Evolutionary conservation across 2,888 invertebrate species (phyloP), one percentile per base, ranked within the genome.

Genomic region (Gymnoscelis rufifasciata): DNA sequence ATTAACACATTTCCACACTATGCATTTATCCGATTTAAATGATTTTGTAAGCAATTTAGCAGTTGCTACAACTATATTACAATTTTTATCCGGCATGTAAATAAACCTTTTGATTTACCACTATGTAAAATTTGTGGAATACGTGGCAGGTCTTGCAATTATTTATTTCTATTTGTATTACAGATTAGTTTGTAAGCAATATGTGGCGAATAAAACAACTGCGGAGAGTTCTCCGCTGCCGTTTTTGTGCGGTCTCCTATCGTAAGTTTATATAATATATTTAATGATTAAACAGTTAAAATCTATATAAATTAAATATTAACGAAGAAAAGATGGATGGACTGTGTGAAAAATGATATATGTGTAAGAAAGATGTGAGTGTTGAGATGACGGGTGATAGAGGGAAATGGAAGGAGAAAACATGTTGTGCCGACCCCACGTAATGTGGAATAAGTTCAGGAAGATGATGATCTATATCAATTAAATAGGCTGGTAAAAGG

Each of bases 71-170:
- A 95, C 96, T 10, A 91, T 96, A 58, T 80, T 94, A 51, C 95
- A 96, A 71, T 96, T 95, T 90, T 84, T 96, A 60, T 93, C 95
- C 49, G 96, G 96, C 84, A 90, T 91, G 96, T 96, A 91, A 92
- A 94, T 91, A 51, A 26, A 15, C n/a, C 30, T 11, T 46, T 27
- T 19, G 7, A 12, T 12, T 28, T 15, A 8, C n/a, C n/a, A n/a
- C n/a, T 13, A 33, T 1, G 10, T 1, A 8, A 41, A 13, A 33
- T n/a, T 30, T n/a, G 5, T 19, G 24, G n/a, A 13, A 3, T 27
- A 14, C 4, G 19, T 26, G 1, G 19, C 15, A 29, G 8, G 23
- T 40, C 12, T 23, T 24, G 23, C 1, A 12, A 1, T n/a, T 6
- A 31, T 27, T 0, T 39, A 15, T 10, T 37, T 35, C 49, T 35